Percentiles rank a stretch among this genome's conserved stretches.
Conservation (phyloP, 2,797 vertebrate genomes). For the Nasua narica region DNA sequence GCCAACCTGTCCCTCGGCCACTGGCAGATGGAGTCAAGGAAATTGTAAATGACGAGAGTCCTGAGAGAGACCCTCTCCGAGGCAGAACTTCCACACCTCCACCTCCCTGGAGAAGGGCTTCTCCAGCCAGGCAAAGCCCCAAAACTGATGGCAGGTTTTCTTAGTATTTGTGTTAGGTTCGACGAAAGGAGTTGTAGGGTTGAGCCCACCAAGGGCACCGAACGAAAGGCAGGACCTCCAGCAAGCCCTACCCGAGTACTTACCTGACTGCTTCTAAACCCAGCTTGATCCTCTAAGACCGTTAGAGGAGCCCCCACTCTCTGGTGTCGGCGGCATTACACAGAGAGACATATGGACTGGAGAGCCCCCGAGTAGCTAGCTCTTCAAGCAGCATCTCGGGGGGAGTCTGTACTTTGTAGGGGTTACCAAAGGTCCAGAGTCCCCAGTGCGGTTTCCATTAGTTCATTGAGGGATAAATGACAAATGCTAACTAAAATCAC, state of each 20-base stretch:
- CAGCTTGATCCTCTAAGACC: neutral
- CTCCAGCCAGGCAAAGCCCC: neutral
- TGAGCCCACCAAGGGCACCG: neutral
- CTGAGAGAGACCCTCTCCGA: neutral
- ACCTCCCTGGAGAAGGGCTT: conserved; percentile 10
- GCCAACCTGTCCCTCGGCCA: neutral
- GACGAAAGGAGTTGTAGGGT: neutral
- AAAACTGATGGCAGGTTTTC: neutral
- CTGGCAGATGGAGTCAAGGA: neutral
- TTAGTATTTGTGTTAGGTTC: neutral
- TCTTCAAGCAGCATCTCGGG: neutral
- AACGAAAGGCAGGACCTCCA: neutral
- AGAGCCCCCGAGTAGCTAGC: neutral
- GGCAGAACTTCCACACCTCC: neutral
- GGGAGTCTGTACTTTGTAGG: neutral
- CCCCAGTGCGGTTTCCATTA: conserved; percentile 1
- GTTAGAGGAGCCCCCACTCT: neutral
- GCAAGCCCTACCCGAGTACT: neutral
- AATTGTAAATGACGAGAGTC: neutral
- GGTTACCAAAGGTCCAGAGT: neutral
- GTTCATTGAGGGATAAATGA: conserved; percentile 25
- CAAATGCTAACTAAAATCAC: neutral
- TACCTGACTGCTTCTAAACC: conserved; percentile 10
- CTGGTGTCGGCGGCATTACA: neutral
- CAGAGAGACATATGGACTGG: neutral